A percentile compares a stretch with the other conserved stretches of the same genome.
Conservation (phyloP, 2,888 invertebrate species). For the Muscina levida region DNA sequence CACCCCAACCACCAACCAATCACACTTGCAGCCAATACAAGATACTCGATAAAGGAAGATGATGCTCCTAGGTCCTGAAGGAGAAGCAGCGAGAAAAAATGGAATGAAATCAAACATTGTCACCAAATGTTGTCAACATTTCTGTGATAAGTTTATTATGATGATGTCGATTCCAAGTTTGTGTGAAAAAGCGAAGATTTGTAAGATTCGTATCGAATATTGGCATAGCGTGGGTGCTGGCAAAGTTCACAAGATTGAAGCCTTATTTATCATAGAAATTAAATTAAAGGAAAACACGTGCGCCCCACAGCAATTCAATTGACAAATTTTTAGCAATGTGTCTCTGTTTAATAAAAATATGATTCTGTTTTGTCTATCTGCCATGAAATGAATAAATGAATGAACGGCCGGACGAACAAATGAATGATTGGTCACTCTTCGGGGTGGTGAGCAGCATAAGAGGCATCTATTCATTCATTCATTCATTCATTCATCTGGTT, state of each 20-base stretch:
- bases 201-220: too few relatives aligned
- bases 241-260: background rate
- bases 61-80: background rate
- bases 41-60: too few relatives aligned
- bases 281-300: conserved; percentile 50
- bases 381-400: conserved; percentile 16
- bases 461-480: background rate
- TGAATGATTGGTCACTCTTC: conserved; percentile 18
- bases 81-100: background rate
- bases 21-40: conserved; percentile 10
- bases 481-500: conserved; percentile 10
- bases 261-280: conserved; percentile 34
- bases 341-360: conserved; percentile 37
- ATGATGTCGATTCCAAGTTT: conserved; percentile 18
- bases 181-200: background rate
- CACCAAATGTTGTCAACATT: conserved; percentile 53
- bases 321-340: conserved; percentile 49
- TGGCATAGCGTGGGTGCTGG: background rate
- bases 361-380: conserved; percentile 43
- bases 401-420: conserved; percentile 17
- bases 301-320: conserved; percentile 49
- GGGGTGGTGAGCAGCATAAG: background rate
- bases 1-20: conserved; percentile 4
- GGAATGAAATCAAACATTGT: conserved; percentile 50
- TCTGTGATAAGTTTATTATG: conserved; percentile 49